phyloP scores from a whole-genome alignment of 2,113 vertebrate species.

The Petrocephalus microphthalmus region DNA sequence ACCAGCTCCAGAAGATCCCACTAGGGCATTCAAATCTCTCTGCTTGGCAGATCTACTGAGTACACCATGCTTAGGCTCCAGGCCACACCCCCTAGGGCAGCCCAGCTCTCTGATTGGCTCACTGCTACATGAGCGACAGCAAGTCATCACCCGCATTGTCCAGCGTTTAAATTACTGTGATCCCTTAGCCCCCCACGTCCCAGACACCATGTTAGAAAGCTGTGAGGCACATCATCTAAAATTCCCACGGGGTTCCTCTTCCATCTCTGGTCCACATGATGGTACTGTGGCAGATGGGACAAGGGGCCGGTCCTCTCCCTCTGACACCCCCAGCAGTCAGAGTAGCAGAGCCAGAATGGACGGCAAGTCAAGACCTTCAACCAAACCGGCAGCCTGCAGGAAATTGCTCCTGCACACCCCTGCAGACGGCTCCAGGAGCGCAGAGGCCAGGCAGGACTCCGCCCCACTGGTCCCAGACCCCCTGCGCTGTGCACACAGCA shows the following conservation, averaged over 20 bases:
- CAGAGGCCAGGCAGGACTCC: slow-evolving; percentile 62
- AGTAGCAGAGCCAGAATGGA: slow-evolving; percentile 47
- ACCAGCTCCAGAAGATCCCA: slow-evolving; percentile 55
- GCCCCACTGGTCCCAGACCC: slow-evolving; percentile 67
- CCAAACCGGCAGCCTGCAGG: slow-evolving; percentile 72
- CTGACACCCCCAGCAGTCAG: slow-evolving; percentile 63
- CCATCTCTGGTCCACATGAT: slow-evolving; percentile 32
- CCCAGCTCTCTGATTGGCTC: slow-evolving; percentile 85
- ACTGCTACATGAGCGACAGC: slow-evolving; percentile 88
- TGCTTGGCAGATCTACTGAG: slow-evolving; percentile 63
- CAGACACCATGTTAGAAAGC: slow-evolving; percentile 62
- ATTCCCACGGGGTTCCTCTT: slow-evolving; percentile 54
- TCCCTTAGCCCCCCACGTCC: slow-evolving; percentile 69
- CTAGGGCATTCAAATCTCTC: slow-evolving; percentile 77
- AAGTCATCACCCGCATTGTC: slow-evolving; percentile 93
- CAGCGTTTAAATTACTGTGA: slow-evolving; percentile 94
- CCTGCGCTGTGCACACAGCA: slow-evolving; percentile 60
- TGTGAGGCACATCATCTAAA: slow-evolving; percentile 63
- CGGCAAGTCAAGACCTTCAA: slow-evolving; percentile 60
- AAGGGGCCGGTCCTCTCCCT: slow-evolving; percentile 53
- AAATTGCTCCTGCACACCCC: slow-evolving; percentile 65
- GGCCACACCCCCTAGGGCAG: slow-evolving; percentile 60
- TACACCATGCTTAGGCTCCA: slow-evolving; percentile 56
- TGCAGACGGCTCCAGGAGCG: slow-evolving; percentile 55
- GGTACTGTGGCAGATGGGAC: slow-evolving; percentile 54